Evolutionary conservation across 2,113 vertebrate species (phyloP).

Genomic region (Alethe diademata): DNA sequence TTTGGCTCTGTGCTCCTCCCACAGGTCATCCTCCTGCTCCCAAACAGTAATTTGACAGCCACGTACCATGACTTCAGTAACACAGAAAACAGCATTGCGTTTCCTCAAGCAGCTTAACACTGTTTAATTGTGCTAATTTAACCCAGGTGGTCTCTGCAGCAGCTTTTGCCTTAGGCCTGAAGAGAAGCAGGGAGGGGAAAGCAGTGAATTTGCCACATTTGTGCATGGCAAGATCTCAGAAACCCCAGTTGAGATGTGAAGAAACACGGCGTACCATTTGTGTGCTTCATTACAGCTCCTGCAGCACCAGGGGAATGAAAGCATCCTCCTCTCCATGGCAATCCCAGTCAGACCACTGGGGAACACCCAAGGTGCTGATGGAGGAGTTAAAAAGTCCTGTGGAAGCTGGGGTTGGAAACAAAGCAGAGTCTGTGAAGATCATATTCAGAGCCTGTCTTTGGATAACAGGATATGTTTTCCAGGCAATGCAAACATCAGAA

Average conservation of each 20-base stretch:
- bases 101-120: neutral
- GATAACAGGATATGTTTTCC: neutral
- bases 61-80: neutral
- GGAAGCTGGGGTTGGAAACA: neutral
- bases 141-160: constrained; percentile 17
- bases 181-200: neutral
- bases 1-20: neutral
- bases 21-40: neutral
- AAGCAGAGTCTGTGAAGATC: neutral
- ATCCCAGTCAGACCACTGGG: neutral
- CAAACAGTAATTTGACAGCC: neutral
- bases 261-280: neutral
- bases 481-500: too few relatives aligned
- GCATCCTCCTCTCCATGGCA: neutral
- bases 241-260: neutral
- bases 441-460: neutral
- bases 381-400: neutral
- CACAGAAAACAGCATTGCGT: neutral
- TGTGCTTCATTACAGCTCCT: neutral
- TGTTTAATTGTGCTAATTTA: constrained; percentile 41
- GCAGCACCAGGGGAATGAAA: neutral
- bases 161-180: neutral
- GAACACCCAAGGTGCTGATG: neutral
- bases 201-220: neutral
- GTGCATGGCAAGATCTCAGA: neutral